These are phyloP conservation scores for Drosophila gaucha DNA, from an alignment of 2,888 invertebrate species.

Conservation along the genomic window DNA sequence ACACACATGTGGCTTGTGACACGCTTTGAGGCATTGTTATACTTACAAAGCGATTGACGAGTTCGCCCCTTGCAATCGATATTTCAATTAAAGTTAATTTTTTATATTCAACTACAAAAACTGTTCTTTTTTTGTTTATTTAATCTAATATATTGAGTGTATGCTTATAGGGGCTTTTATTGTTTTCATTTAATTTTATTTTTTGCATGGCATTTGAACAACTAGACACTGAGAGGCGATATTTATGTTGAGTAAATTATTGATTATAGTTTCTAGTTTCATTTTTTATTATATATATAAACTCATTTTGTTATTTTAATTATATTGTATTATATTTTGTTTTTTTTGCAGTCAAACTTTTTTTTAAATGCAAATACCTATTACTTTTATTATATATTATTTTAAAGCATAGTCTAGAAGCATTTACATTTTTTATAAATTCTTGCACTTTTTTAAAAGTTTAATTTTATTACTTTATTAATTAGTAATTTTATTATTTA, in stretches of 20 bases:
- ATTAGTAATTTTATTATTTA: background rate
- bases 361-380: too few relatives aligned
- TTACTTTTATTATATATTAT: too few relatives aligned
- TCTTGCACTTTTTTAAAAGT: background rate
- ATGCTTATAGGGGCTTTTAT: background rate
- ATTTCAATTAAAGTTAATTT: slow-evolving; percentile 30
- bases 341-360: too few relatives aligned
- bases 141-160: background rate
- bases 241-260: background rate
- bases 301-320: background rate
- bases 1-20: slow-evolving; percentile 28
- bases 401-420: too few relatives aligned
- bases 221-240: background rate
- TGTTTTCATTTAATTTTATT: background rate
- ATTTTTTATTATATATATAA: background rate
- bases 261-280: background rate
- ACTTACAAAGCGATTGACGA: slow-evolving; percentile 58
- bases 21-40: slow-evolving; percentile 43
- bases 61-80: slow-evolving; percentile 52
- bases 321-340: background rate
- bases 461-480: too few relatives aligned
- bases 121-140: background rate
- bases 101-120: background rate
- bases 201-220: background rate
- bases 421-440: background rate